Base-by-base conservation (phyloP, 2,797 vertebrate species). In the Semaprochilodus insignis region DNA sequence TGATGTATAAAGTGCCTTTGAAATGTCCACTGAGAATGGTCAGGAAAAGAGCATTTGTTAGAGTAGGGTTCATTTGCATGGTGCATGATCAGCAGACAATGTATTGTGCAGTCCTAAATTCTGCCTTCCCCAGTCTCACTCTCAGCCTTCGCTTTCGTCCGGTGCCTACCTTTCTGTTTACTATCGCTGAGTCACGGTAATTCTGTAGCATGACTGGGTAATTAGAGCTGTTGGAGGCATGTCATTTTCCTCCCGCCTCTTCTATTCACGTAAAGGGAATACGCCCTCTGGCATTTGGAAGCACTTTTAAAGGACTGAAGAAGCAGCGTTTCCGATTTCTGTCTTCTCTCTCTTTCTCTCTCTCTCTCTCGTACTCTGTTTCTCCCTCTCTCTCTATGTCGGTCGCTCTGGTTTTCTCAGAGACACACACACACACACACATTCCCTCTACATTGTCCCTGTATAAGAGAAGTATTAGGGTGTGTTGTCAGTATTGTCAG, bases 401-500 rank as follows among this genome's bases (percentile, higher is more conserved):
- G 63, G 11, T 27, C 36, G 48, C 14, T 63, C 1, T 16, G 16
- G 66, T 15, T 40, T 21, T 66, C 71, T 21, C 23, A 63, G 4
- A 44, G 40, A 44, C 40, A 31, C 31, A 31, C 31, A 44, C 40
- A 31, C 31, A 44, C 40, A 44, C 40, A 31, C 62, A 15, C 31
- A 66, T 27, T 27, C 2, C 8, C n/a, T 19, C 67, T 34, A 59
- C 55, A 75, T 80, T 83, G 86, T 85, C 69, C 76, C 51, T 59
- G 65, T 69, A 63, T 65, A 63, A 69, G 54, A 36, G 67, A 71
- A 65, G 78, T 55, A 82, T 77, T 36, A 76, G 74, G 84, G 84
- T 80, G 86, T 85, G 83, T 85, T 83, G 72, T 74, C 73, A 70
- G 81, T 76, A 81, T 83, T 79, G 84, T 81, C 62, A 48, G 11